Conservation (phyloP, 1,140 invertebrate genomes). For the Bilobella aurantiaca region DNA sequence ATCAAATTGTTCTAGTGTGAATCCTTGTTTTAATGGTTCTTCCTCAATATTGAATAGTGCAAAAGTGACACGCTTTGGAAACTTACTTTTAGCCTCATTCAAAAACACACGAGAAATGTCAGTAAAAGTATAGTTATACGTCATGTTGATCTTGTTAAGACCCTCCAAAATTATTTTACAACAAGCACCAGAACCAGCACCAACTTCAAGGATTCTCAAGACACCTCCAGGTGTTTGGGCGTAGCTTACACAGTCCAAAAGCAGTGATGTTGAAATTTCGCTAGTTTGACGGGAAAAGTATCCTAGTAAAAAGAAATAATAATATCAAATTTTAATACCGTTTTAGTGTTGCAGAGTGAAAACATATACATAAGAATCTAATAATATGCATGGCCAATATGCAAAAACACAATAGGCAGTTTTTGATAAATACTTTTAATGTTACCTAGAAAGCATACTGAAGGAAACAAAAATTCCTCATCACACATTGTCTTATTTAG, state of each 20-base stretch:
- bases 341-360: too few species aligned
- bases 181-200: slow-evolving; percentile 12
- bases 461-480: too few species aligned
- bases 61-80: slow-evolving; percentile 12
- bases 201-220: slow-evolving; percentile 14
- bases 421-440: too few species aligned
- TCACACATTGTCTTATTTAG: too few species aligned
- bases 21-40: slow-evolving; percentile 16
- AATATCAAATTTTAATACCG: too few species aligned
- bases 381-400: too few species aligned
- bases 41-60: slow-evolving; percentile 11
- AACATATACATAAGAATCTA: too few species aligned
- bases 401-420: too few species aligned
- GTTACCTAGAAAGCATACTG: too few species aligned
- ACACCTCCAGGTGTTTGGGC: background rate
- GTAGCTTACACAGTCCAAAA: background rate
- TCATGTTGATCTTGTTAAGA: background rate
- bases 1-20: slow-evolving; percentile 10
- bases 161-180: background rate
- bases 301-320: too few species aligned
- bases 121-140: slow-evolving; percentile 9
- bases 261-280: background rate
- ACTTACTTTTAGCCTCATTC: slow-evolving; percentile 8
- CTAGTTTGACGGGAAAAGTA: background rate
- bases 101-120: slow-evolving; percentile 14